These are phyloP conservation scores for Myodes glareolus DNA, from an alignment of 2,113 vertebrate species.

Conservation along the genomic window DNA sequence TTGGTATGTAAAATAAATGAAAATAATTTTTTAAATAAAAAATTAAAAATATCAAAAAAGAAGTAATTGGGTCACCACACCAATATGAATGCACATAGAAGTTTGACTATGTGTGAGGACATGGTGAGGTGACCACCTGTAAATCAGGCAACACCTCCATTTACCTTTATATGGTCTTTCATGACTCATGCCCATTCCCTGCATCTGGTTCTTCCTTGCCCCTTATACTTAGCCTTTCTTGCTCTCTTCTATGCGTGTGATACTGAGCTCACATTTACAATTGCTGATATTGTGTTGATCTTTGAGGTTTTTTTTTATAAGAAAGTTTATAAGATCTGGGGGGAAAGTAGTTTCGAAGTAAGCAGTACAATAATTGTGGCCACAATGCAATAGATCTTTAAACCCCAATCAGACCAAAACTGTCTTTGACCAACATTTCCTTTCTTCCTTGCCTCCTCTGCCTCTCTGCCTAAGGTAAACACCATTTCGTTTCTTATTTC, in stretches of 20 bases:
- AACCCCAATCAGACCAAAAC: neutral
- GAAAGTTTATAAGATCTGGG: neutral
- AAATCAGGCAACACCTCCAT: neutral
- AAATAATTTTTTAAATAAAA: too few species aligned
- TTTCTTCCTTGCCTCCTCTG: neutral
- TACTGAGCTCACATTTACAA: neutral
- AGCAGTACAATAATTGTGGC: neutral
- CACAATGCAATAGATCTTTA: neutral
- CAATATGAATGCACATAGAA: neutral
- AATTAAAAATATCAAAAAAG: neutral
- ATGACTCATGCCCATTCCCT: too few species aligned
- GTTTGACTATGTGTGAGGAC: neutral
- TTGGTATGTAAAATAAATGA: too few species aligned
- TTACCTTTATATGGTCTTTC: neutral
- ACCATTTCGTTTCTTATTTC: neutral
- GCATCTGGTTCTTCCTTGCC: neutral
- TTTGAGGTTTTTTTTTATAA: neutral
- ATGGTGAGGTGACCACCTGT: neutral
- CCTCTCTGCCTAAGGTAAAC: neutral
- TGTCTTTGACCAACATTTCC: neutral
- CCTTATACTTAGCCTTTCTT: neutral
- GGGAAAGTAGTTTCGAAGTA: neutral
- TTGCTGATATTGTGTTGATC: neutral
- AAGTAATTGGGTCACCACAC: neutral
- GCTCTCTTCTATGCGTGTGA: neutral